Evolutionary conservation across 2,888 invertebrate genomes (phyloP).

Genomic region (Clepsis dumicolana): DNA sequence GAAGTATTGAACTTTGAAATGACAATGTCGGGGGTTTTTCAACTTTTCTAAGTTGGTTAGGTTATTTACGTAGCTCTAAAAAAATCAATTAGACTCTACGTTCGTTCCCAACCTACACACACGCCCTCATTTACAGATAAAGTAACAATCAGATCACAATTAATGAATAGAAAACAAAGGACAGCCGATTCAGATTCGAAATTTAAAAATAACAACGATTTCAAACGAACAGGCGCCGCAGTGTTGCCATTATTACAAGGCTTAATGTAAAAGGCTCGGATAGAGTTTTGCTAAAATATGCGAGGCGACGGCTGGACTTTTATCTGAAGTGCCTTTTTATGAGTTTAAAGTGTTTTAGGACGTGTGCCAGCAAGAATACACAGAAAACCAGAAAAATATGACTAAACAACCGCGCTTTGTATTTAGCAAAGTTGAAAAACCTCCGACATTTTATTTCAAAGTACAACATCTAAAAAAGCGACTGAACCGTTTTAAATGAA

Average conservation of each 20-base stretch:
- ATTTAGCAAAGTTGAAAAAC: too few species aligned
- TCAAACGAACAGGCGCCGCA: not conserved
- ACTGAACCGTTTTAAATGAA: too few species aligned
- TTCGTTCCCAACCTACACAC: not conserved
- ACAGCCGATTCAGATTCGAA: not conserved
- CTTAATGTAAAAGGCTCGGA: constrained; percentile 23
- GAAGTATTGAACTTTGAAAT: too few species aligned
- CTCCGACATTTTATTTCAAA: too few species aligned
- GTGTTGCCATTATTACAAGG: constrained; percentile 15
- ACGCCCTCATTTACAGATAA: not conserved
- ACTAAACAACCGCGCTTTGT: too few species aligned
- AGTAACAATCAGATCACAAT: not conserved
- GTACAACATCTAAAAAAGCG: too few species aligned
- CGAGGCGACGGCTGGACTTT: constrained; percentile 20
- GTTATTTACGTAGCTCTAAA: not conserved
- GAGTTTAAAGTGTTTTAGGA: not conserved
- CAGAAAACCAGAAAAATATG: too few species aligned
- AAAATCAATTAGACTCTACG: not conserved
- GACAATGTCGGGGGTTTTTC: too few species aligned
- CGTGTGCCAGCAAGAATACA: not conserved
- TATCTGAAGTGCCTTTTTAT: constrained; percentile 9
- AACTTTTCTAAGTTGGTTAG: too few species aligned
- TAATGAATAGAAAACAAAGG: constrained; percentile 8
- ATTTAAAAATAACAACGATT: constrained; percentile 20
- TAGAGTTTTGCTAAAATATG: constrained; percentile 28